Evolutionary conservation across 2,797 vertebrate genomes (phyloP).

Genomic region (Gallinago nigripennis): DNA sequence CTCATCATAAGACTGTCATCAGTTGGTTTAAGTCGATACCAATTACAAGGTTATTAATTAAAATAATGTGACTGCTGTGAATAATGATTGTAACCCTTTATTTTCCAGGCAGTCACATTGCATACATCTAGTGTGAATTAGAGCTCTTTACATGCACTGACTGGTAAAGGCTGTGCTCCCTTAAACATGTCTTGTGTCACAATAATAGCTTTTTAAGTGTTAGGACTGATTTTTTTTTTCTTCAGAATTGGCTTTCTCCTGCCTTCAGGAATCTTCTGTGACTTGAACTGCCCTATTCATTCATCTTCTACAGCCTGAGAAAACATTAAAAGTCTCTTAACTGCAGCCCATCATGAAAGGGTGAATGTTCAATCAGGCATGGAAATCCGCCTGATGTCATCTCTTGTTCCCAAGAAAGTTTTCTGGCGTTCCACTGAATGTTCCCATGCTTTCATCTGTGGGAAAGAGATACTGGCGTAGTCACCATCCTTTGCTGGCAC

Average conservation of each 20-base stretch:
- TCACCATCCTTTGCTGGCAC: neutral
- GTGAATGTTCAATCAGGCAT: neutral
- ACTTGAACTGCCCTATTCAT: neutral
- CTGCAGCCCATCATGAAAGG: neutral
- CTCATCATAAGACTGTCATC: conserved; percentile 74
- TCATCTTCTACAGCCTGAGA: neutral
- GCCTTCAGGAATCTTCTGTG: neutral
- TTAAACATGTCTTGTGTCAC: neutral
- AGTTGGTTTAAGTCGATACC: conserved; percentile 74
- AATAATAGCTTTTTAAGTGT: neutral
- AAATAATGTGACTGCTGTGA: conserved; percentile 66
- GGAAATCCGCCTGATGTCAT: neutral
- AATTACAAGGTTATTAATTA: conserved; percentile 82
- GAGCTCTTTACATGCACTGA: neutral
- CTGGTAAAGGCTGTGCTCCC: neutral
- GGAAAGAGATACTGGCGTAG: neutral
- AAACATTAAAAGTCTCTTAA: conserved; percentile 13
- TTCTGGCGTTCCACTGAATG: neutral
- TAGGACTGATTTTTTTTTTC: neutral
- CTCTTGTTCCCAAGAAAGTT: neutral
- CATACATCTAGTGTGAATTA: neutral
- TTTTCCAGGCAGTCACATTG: neutral
- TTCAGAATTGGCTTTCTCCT: neutral
- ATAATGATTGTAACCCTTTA: conserved; percentile 58
- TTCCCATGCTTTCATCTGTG: conserved; percentile 48